phyloP scores from a whole-genome alignment of 2,888 invertebrate species.

The Crematogaster levior region DNA sequence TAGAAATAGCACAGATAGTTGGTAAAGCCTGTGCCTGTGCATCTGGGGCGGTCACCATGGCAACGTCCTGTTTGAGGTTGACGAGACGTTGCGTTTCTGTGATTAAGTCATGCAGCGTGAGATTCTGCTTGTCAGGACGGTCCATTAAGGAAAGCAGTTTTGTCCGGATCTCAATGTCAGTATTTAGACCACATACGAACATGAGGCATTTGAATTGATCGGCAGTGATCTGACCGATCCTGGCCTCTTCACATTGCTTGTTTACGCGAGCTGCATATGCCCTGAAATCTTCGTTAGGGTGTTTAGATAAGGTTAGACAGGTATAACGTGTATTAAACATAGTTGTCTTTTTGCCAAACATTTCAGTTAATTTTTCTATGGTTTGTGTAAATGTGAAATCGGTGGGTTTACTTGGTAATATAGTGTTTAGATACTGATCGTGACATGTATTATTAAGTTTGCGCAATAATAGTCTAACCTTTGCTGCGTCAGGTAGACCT shows the following conservation, averaged over 20 bases:
- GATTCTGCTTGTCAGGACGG: neutral
- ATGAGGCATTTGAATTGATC: neutral
- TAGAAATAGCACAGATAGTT: neutral
- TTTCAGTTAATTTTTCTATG: neutral
- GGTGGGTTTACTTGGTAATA: neutral
- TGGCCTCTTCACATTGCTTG: neutral
- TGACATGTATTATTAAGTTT: neutral
- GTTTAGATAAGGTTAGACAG: neutral
- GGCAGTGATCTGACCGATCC: neutral
- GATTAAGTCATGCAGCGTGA: neutral
- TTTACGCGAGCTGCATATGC: neutral
- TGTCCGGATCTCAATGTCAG: neutral
- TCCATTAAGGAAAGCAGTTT: neutral
- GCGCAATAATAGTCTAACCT: neutral
- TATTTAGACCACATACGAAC: neutral
- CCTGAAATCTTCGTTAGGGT: neutral
- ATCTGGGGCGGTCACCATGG: neutral
- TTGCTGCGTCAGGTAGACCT: neutral
- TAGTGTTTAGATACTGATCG: neutral
- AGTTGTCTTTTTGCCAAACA: neutral
- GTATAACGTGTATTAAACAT: neutral
- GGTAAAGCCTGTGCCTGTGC: neutral
- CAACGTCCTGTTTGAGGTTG: neutral
- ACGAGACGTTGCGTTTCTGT: neutral
- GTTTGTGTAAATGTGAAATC: neutral